Evolutionary conservation across 2,113 vertebrate species (phyloP).

Genomic region (Promerops cafer): DNA sequence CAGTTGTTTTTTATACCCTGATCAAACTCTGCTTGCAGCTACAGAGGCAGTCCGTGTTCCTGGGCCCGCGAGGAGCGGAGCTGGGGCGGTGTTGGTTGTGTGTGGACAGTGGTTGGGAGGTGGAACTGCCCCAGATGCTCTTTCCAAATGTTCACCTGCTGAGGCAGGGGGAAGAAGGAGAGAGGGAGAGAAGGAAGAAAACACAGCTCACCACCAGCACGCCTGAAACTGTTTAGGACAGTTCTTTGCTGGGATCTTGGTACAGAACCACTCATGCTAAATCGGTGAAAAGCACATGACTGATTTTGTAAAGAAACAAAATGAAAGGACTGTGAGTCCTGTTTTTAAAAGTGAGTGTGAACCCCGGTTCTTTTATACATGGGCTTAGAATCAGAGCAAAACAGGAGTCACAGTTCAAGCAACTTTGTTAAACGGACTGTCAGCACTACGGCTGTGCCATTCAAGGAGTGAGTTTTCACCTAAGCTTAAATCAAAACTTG

Average conservation of each 20-base stretch:
- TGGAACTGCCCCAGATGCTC: not conserved
- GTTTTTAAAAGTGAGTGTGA: not conserved
- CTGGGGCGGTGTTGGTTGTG: not conserved
- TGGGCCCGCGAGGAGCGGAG: accelerated
- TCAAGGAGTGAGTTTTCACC: slow-evolving; percentile 15
- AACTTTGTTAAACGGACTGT: not conserved
- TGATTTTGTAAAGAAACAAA: not conserved
- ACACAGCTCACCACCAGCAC: accelerated
- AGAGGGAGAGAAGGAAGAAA: not conserved
- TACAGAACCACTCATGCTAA: not conserved
- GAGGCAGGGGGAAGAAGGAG: not conserved
- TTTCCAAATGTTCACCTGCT: not conserved
- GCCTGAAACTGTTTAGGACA: not conserved
- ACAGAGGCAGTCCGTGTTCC: not conserved
- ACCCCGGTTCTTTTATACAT: accelerated
- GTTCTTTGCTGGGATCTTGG: not conserved
- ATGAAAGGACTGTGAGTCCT: not conserved
- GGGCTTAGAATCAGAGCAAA: not conserved
- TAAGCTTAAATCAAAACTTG: slow-evolving; percentile 47
- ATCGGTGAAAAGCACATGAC: not conserved
- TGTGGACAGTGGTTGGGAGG: not conserved
- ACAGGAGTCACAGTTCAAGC: not conserved
- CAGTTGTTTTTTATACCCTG: not conserved
- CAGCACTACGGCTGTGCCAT: accelerated
- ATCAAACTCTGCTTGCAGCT: not conserved